Conservation (phyloP, 2,888 invertebrate genomes). For the Biston betularia region DNA sequence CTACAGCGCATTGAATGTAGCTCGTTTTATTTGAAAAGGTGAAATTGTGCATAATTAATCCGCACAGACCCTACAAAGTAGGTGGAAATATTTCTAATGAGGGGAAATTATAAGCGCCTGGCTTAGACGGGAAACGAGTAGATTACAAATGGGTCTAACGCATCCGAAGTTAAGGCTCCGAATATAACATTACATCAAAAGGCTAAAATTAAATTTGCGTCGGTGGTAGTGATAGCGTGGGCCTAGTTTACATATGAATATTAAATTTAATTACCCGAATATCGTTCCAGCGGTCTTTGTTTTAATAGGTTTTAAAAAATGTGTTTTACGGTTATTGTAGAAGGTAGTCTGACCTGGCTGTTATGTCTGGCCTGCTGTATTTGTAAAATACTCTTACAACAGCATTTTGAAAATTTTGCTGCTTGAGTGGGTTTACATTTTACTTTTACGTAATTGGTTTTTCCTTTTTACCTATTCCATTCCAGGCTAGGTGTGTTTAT, state of each 20-base stretch:
- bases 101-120: conserved; percentile 61
- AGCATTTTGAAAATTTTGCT: conserved; percentile 3
- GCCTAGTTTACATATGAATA: conserved; percentile 66
- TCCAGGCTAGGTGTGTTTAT: too few relatives aligned
- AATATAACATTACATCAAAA: conserved; percentile 71
- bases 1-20: not conserved
- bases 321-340: conserved; percentile 29
- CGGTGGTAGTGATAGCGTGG: conserved; percentile 57
- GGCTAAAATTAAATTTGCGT: conserved; percentile 68
- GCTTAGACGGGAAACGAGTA: conserved; percentile 48
- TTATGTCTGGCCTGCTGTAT: conserved; percentile 10
- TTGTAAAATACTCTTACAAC: not conserved
- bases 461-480: not conserved
- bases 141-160: conserved; percentile 59
- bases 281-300: conserved; percentile 34
- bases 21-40: not conserved
- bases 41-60: conserved; percentile 36
- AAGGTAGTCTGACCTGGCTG: not conserved
- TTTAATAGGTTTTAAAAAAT: conserved; percentile 21
- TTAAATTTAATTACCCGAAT: conserved; percentile 61
- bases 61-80: conserved; percentile 46
- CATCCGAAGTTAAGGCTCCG: conserved; percentile 61
- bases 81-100: conserved; percentile 49
- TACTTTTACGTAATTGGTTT: not conserved
- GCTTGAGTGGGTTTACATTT: not conserved